Percentiles rank a stretch among this genome's conserved stretches.
Conservation (phyloP, 2,113 vertebrate genomes). For the Crotalus horridus region DNA sequence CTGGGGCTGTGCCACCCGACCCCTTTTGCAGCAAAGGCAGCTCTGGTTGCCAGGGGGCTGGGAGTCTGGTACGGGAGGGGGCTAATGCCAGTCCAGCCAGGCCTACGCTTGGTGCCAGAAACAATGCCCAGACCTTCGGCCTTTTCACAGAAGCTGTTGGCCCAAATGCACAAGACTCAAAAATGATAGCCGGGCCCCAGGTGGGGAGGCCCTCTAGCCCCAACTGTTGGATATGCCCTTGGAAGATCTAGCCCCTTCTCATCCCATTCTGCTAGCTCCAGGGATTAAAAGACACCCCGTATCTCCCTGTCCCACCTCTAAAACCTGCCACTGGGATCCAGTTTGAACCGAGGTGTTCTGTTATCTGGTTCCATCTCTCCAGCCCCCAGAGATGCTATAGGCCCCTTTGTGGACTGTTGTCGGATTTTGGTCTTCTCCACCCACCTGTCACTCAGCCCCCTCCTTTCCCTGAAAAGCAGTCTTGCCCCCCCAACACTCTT, state of each 20-base stretch:
- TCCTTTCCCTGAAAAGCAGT: not conserved
- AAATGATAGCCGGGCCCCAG: not conserved
- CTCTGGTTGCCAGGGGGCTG: not conserved
- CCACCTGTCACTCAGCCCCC: not conserved
- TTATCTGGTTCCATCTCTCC: not conserved
- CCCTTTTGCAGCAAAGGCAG: not conserved
- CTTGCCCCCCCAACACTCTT: not conserved
- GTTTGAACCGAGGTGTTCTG: not conserved
- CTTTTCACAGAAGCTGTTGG: not conserved
- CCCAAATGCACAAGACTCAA: not conserved
- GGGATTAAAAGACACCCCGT: not conserved
- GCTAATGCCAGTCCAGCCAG: not conserved
- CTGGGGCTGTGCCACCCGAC: not conserved
- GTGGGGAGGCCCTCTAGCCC: not conserved
- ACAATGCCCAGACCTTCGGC: not conserved
- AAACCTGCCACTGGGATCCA: not conserved
- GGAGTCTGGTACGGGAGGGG: not conserved
- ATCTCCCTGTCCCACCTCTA: not conserved
- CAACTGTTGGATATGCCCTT: not conserved
- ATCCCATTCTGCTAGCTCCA: not conserved
- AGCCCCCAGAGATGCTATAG: not conserved
- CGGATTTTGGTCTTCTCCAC: not conserved
- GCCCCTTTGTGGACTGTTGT: not conserved
- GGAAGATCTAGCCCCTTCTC: not conserved
- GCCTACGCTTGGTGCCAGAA: not conserved